These are phyloP conservation scores for Lasioglossum zephyrum DNA, from an alignment of 2,888 invertebrate genomes.

Conservation along the genomic window DNA sequence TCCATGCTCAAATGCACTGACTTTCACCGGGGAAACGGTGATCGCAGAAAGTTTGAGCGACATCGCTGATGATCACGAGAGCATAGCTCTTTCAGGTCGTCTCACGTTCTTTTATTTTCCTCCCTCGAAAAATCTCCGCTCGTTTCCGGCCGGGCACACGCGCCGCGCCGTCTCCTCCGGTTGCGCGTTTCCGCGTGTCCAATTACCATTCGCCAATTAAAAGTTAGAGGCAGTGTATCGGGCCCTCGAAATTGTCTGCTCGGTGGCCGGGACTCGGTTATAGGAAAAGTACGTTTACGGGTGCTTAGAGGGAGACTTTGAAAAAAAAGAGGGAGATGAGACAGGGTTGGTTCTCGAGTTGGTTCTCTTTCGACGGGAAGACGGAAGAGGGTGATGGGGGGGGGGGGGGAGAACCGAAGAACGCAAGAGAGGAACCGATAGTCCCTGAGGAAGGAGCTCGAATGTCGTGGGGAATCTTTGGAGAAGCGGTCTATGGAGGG, in stretches of 20 bases:
- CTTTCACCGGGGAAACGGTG: not conserved
- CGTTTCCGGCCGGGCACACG: slow-evolving; percentile 21
- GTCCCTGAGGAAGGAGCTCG: slow-evolving; percentile 44
- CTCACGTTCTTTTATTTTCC: slow-evolving; percentile 35
- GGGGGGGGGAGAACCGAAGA: slow-evolving; percentile 3
- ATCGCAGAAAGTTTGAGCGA: not conserved
- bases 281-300: slow-evolving; percentile 58
- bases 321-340: slow-evolving; percentile 1
- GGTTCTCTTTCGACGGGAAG: not conserved
- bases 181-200: slow-evolving; percentile 64
- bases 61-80: not conserved
- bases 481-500: slow-evolving; percentile 43
- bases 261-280: slow-evolving; percentile 55
- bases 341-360: slow-evolving; percentile 25
- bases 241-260: slow-evolving; percentile 50
- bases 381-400: slow-evolving; percentile 32
- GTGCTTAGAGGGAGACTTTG: slow-evolving; percentile 51
- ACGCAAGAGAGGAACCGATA: slow-evolving; percentile 41
- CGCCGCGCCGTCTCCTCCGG: slow-evolving; percentile 32
- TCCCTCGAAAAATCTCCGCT: slow-evolving; percentile 17
- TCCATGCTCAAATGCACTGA: not conserved
- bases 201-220: slow-evolving; percentile 76
- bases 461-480: slow-evolving; percentile 59
- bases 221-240: slow-evolving; percentile 65
- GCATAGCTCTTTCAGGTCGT: not conserved